phyloP scores from a whole-genome alignment of 2,888 invertebrate species.

The Coelopa pilipes region DNA sequence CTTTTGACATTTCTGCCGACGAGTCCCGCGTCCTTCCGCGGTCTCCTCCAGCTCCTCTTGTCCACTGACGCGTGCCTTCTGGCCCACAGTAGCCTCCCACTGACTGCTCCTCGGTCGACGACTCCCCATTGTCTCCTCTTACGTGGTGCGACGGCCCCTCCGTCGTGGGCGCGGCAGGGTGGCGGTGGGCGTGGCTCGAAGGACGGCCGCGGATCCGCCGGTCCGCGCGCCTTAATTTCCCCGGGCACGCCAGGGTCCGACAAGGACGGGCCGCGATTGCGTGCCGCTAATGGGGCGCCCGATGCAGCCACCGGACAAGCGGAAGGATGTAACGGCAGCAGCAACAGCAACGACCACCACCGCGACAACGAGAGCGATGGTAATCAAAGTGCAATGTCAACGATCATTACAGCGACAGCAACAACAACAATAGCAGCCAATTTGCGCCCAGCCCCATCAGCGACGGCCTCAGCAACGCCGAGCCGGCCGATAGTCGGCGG shows the following conservation, averaged over 20 bases:
- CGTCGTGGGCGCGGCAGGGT: not conserved
- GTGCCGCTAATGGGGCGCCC: not conserved
- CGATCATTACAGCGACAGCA: too few relatives aligned
- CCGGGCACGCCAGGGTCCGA: not conserved
- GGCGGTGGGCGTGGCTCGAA: conserved; percentile 3
- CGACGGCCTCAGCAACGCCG: too few relatives aligned
- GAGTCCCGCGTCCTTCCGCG: too few relatives aligned
- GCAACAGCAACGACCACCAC: conserved; percentile 12
- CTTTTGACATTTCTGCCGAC: not conserved
- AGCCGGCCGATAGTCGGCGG: too few relatives aligned
- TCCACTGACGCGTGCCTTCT: not conserved
- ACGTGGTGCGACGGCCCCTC: not conserved
- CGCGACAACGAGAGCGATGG: not conserved
- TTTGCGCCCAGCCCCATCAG: too few relatives aligned
- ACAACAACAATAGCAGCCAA: too few relatives aligned
- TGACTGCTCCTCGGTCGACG: too few relatives aligned
- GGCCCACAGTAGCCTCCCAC: too few relatives aligned
- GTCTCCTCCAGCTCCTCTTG: too few relatives aligned
- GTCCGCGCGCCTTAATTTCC: not conserved
- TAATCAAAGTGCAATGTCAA: not conserved
- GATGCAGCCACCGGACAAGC: not conserved
- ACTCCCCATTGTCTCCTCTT: not conserved
- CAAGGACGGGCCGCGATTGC: not conserved
- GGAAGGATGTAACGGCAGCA: conserved; percentile 3
- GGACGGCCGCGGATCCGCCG: not conserved